phyloP scores from a whole-genome alignment of 2,797 vertebrate species.

The Aulostomus chinensis region DNA sequence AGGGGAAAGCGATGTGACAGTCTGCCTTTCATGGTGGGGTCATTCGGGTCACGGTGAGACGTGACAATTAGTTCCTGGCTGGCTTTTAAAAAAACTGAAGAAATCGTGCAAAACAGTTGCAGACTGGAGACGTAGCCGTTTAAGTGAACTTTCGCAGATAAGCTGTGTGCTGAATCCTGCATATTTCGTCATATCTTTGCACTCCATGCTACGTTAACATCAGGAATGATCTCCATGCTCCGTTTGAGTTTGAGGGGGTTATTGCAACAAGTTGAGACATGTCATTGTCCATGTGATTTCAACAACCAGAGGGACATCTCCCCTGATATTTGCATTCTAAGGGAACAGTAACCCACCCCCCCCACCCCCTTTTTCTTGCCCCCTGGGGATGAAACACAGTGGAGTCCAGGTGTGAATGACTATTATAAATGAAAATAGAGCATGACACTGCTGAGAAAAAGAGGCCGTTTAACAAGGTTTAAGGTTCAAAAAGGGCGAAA shows the following conservation, averaged over 20 bases:
- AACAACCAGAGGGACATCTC: constrained; percentile 33
- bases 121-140: too few species aligned
- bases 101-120: background rate
- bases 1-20: too few species aligned
- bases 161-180: constrained; percentile 11
- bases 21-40: too few species aligned
- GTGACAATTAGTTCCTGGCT: too few species aligned
- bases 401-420: constrained; percentile 53
- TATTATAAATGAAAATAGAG: constrained; percentile 41
- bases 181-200: constrained; percentile 19
- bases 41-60: too few species aligned
- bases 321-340: constrained; percentile 54
- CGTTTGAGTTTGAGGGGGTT: constrained; percentile 27
- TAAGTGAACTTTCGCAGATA: background rate
- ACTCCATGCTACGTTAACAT: constrained; percentile 22
- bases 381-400: constrained; percentile 39
- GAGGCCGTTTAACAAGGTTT: constrained; percentile 10
- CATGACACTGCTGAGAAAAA: constrained; percentile 18
- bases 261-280: constrained; percentile 43
- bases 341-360: constrained; percentile 28
- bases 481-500: constrained; percentile 38
- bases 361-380: constrained; percentile 7
- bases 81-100: too few species aligned
- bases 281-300: constrained; percentile 43
- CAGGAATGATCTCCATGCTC: constrained; percentile 30